phyloP scores from a whole-genome alignment of 2,888 invertebrate species.

The Ormyrus pomaceus region DNA sequence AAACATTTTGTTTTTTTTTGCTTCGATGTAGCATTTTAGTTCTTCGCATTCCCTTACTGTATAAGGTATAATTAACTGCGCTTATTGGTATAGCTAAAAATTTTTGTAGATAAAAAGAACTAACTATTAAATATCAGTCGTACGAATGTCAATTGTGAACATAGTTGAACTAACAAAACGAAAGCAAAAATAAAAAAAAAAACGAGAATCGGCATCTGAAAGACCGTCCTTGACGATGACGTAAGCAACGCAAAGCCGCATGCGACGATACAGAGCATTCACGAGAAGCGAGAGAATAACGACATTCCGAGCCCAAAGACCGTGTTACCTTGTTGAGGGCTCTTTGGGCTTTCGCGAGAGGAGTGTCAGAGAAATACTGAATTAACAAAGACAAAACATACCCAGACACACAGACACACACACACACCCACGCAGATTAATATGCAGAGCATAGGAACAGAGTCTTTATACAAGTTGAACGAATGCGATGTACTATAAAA shows the following conservation, averaged over 20 bases:
- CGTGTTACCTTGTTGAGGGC: slow-evolving; percentile 74
- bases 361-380: slow-evolving; percentile 11
- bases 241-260: slow-evolving; percentile 38
- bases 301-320: slow-evolving; percentile 66
- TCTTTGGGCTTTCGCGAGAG: slow-evolving; percentile 68
- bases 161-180: slow-evolving; percentile 15
- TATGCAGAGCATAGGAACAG: slow-evolving; percentile 35
- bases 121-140: slow-evolving; percentile 14
- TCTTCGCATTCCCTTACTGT: slow-evolving; percentile 14
- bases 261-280: slow-evolving; percentile 43
- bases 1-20: too few species aligned
- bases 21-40: background rate
- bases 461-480: slow-evolving; percentile 61
- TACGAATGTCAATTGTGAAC: slow-evolving; percentile 58
- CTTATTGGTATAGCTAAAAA: slow-evolving; percentile 27
- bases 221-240: slow-evolving; percentile 63
- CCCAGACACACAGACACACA: background rate
- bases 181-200: background rate
- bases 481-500: slow-evolving; percentile 71
- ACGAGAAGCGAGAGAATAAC: slow-evolving; percentile 16
- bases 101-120: slow-evolving; percentile 39
- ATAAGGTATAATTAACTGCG: slow-evolving; percentile 26
- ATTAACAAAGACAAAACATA: slow-evolving; percentile 35
- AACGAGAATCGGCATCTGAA: slow-evolving; percentile 50
- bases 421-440: background rate